phyloP scores from a whole-genome alignment of 2,888 invertebrate species.

The Polyommatus iphigenia region DNA sequence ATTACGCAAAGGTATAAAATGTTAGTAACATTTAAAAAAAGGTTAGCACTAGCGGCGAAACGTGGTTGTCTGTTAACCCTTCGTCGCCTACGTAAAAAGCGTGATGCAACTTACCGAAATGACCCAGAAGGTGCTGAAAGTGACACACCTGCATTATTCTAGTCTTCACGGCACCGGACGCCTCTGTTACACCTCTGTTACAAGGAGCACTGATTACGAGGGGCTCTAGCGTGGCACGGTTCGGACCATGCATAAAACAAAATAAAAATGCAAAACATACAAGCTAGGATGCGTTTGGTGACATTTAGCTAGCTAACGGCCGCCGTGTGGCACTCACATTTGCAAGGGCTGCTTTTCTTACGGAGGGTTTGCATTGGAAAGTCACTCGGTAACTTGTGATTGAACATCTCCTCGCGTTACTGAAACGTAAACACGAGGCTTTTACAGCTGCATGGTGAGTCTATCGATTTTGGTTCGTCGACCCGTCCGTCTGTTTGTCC shows the following conservation, averaged over 20 bases:
- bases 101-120: slow-evolving; percentile 66
- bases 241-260: slow-evolving; percentile 69
- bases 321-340: slow-evolving; percentile 87
- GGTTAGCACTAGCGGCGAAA: slow-evolving; percentile 27
- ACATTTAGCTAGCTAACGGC: slow-evolving; percentile 68
- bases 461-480: slow-evolving; percentile 69
- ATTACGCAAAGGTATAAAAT: neutral
- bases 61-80: slow-evolving; percentile 5
- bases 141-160: slow-evolving; percentile 80
- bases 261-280: slow-evolving; percentile 69
- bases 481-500: slow-evolving; percentile 39
- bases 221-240: slow-evolving; percentile 56
- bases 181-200: slow-evolving; percentile 62
- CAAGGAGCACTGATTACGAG: slow-evolving; percentile 65
- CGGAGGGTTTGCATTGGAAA: slow-evolving; percentile 93
- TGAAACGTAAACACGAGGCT: slow-evolving; percentile 66
- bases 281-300: slow-evolving; percentile 62
- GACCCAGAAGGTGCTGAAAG: slow-evolving; percentile 79
- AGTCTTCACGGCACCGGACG: slow-evolving; percentile 58
- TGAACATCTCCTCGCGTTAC: slow-evolving; percentile 72
- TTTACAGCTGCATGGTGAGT: slow-evolving; percentile 49
- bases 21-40: slow-evolving; percentile 3
- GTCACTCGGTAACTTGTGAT: slow-evolving; percentile 80
- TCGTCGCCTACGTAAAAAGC: slow-evolving; percentile 40
- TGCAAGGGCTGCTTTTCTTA: slow-evolving; percentile 95